Percentiles rank a stretch among this genome's conserved stretches.
Conservation (phyloP, 2,888 invertebrate species). For the Fragum sueziense region DNA sequence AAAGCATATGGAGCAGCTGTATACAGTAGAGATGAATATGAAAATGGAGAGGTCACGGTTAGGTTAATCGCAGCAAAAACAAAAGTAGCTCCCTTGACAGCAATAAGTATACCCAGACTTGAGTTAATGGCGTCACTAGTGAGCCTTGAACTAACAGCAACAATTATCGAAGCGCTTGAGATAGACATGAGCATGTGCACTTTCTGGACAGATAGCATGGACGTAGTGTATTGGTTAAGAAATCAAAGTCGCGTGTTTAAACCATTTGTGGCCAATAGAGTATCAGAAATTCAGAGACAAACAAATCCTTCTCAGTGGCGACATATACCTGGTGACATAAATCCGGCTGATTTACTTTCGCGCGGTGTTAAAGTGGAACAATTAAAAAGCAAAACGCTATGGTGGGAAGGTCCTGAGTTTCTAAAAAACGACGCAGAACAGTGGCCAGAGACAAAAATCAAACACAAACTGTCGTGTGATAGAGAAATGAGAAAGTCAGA, state of each 20-base stretch:
- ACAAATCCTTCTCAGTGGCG: constrained; percentile 47
- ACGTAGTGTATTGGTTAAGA: constrained; percentile 40
- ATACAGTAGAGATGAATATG: constrained; percentile 13
- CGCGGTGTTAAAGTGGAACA: constrained; percentile 17
- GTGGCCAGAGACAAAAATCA: constrained; percentile 24
- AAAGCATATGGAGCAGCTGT: constrained; percentile 38
- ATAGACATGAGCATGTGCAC: background rate
- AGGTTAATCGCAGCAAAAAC: constrained; percentile 39
- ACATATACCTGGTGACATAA: constrained; percentile 27
- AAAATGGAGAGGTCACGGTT: background rate
- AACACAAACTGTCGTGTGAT: too few species aligned
- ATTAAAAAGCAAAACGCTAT: constrained; percentile 2
- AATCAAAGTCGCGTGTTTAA: constrained; percentile 39
- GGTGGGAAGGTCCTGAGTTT: constrained; percentile 48
- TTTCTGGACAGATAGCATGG: constrained; percentile 24
- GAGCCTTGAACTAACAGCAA: constrained; percentile 22
- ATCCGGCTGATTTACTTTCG: constrained; percentile 28
- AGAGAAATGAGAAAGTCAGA: too few species aligned
- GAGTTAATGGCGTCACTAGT: constrained; percentile 48
- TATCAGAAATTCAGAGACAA: constrained; percentile 56
- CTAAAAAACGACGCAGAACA: background rate
- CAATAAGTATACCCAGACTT: constrained; percentile 38
- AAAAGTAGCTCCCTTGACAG: constrained; percentile 44
- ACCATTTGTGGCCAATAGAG: constrained; percentile 60
- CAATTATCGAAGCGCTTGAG: constrained; percentile 3